Evolutionary conservation across 2,797 vertebrate genomes (phyloP), one percentile per base, ranked within the genome.

Genomic region (Anabas testudineus): DNA sequence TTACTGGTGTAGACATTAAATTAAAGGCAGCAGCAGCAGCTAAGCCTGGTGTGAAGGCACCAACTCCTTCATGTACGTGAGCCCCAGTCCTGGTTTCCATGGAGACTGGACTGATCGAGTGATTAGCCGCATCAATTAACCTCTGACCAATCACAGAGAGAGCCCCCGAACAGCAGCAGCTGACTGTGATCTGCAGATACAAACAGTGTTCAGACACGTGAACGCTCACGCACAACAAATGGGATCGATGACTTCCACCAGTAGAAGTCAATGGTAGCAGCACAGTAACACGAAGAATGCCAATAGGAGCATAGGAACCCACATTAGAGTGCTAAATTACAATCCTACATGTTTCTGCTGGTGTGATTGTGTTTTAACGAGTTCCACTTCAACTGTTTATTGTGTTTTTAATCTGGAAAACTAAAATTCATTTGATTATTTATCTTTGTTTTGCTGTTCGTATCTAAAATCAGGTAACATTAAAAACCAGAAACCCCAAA

Each of bases 121-220:
- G 86, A 88, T 88, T 88, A 86, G 82, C 75, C 34, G 28, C 71
- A 51, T 86, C 86, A 86, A 88, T 88, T 86, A 88, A 88, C 83
- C 86, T 78, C 74, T 74, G 83, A 82, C 83, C 86, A 86, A 86
- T 86, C 83, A 72, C 43, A 39, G 57, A 57, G 58, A 45, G 63
- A 49, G 54, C 16, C 49, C 49, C 5, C 65, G 10, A 56, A 39
- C 67, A 24, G 70, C 80, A 62, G 78, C 80, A 39, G 78, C 65
- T 56, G 56, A 71, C 48, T 76, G 74, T 32, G 72, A 79, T 69
- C 63, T 72, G 70, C 80, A 68, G 80, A 76, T 72, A 51, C 9
- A 21, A 65, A 43, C 62, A 22, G 56, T 67, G 52, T 37, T 42
- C 64, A 70, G 65, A 77, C 24, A 28, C 34, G 37, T 13, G 26